Percentiles rank a stretch among this genome's conserved stretches.
phyloP scores from a whole-genome alignment of 1,140 invertebrate genomes.

The Calephelis nemesis region DNA sequence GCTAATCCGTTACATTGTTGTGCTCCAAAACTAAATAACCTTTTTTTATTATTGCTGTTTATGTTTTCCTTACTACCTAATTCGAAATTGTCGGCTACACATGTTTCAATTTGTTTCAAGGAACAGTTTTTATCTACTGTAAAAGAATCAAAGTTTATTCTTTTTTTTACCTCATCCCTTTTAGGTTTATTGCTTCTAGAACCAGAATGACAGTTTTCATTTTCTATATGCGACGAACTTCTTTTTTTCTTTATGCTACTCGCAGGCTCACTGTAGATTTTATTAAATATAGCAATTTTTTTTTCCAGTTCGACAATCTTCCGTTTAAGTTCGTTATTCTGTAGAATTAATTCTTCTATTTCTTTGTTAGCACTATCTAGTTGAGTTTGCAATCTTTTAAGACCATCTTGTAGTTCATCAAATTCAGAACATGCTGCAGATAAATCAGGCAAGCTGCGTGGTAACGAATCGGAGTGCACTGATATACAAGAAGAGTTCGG shows the following conservation, averaged over 20 bases:
- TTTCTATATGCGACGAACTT: background rate
- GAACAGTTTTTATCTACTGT: background rate
- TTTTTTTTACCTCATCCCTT: background rate
- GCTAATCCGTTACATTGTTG: background rate
- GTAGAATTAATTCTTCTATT: background rate
- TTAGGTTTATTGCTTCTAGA: background rate
- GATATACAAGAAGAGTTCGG: background rate
- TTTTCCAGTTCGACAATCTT: background rate
- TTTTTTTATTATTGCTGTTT: background rate
- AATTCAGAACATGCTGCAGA: background rate
- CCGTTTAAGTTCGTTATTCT: background rate
- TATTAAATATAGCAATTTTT: background rate
- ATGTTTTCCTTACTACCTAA: background rate
- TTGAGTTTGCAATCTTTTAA: background rate
- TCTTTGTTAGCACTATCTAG: background rate
- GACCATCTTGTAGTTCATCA: background rate
- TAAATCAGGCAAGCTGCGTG: background rate
- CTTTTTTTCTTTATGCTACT: background rate
- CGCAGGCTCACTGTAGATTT: background rate
- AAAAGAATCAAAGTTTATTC: background rate
- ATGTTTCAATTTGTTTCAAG: no score
- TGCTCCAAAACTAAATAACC: background rate
- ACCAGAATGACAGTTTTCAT: background rate
- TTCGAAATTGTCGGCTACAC: background rate
- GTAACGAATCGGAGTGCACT: background rate